Base-by-base conservation (phyloP, 2,113 vertebrate genomes). In the Mesembrinibis cayennensis region DNA sequence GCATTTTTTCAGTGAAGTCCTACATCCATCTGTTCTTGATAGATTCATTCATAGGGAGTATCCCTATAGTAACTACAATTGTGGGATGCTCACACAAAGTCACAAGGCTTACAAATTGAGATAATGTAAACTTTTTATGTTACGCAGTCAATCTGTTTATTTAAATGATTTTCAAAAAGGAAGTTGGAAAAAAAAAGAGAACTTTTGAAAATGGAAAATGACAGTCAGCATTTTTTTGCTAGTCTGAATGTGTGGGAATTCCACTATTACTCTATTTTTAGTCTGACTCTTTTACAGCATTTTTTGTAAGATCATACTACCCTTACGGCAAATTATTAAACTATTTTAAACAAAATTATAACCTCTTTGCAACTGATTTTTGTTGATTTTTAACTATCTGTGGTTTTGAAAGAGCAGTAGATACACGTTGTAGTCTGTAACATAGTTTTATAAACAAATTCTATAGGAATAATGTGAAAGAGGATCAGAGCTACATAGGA, bases 191-290 rank as follows among this genome's bases (percentile, higher is more conserved):
- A 66, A 67, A 49, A 82, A 86, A 42, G 8, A 81, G 29, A 89
- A 93, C 55, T 74, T 91, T 36, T 71, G 45, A 97, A 93, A 87
- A 92, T 52, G 63, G 66, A 96, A 96, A 96, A 93, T 73, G 17
- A 61, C 36, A 84, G 67, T 66, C 91, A 91, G 62, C 40, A 6
- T 62, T 95, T 91, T 61, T 88, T 69, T 77, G 49, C 83, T 90
- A 50, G 42, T 80, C 32, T 69, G n/a, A 90, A 67, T 55, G 53
- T 86, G 71, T 94, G 59, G 89, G 86, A 92, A 86, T 93, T 63
- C 92, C 50, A 93, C 23, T 38, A 74, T 55, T 86, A 44, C 32
- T 83, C 69, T 74, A 52, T 66, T 91, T 93, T 92, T 76, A 36
- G 40, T 70, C 44, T 83, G 62, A 72, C 65, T 52, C 89, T 72